Evolutionary conservation across 2,888 invertebrate species (phyloP), one percentile per base, ranked within the genome.

Genomic region (Cataglyphis albicans): DNA sequence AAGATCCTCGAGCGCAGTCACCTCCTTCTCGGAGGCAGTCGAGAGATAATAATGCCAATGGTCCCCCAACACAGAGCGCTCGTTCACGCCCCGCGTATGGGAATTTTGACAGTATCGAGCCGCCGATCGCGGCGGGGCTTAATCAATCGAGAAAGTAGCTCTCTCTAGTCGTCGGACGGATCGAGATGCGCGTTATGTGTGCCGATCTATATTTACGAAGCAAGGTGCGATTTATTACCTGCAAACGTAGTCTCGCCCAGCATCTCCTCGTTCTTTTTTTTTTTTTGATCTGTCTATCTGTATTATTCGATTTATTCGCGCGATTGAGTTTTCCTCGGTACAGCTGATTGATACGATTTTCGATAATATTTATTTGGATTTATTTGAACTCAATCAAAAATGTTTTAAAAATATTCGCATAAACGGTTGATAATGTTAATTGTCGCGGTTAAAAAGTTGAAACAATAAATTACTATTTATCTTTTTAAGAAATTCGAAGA

Each of bases 161-260:
- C 72, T 57, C 25, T 70, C 52, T 38, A 67, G 9, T 61, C 64
- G 35, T 55, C 52, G 52, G 72, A 73, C 81, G 61, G 75, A 83
- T 81, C 81, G 83, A 86, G n/a, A 52, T 52, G 48, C 82, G 88
- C 86, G 87, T 89, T 89, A 89, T 87, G 91, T 91, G 18, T 87
- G 78, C 84, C 89, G 90, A 91, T 92, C 90, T 92, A 90, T 90
- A 92, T 91, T 90, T 91, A 88, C 83, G 84, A 86, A 90, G 87
- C 87, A 88, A 88, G 88, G 85, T 81, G 86, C 87, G 90, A 91
- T 91, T 90, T 90, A 92, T 93, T 91, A 92, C 89, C 80, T 80
- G 85, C 86, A 59, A 57, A 86, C 65, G 67, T 52, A 59, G 21
- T 65, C 25, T 32, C 70, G 44, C 59, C 74, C 44, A n/a, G 38